Evolutionary conservation across 1,140 invertebrate species (phyloP).

Genomic region (Zaprionus lachaisei): DNA sequence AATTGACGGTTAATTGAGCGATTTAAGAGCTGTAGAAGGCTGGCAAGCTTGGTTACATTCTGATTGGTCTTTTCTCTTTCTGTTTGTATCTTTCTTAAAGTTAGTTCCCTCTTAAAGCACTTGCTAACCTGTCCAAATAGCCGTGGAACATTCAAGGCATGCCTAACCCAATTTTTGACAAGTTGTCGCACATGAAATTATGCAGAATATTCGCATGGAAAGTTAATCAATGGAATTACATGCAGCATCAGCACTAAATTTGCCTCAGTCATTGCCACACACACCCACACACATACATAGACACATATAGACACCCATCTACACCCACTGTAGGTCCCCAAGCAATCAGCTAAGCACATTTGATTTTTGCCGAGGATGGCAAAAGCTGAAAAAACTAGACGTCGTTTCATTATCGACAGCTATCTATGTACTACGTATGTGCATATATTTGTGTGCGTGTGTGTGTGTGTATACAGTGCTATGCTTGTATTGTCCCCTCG

Average conservation of each 20-base stretch:
- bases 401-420: conserved; percentile 71
- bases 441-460: not conserved
- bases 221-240: conserved; percentile 78
- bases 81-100: not conserved
- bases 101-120: not conserved
- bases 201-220: conserved; percentile 67
- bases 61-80: not conserved
- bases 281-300: not conserved
- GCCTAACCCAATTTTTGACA: conserved; percentile 73
- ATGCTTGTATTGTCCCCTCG: not conserved
- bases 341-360: conserved; percentile 78
- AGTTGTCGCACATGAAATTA: conserved; percentile 71
- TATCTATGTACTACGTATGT: conserved; percentile 14
- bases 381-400: conserved; percentile 28
- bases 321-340: conserved; percentile 53
- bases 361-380: conserved; percentile 65
- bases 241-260: conserved; percentile 60
- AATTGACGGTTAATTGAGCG: not conserved
- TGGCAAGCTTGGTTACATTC: not conserved
- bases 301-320: conserved; percentile 1
- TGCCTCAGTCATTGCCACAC: conserved; percentile 33
- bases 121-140: not conserved
- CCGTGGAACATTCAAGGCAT: conserved; percentile 14
- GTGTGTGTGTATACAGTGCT: not conserved
- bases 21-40: not conserved